Conservation (phyloP, 2,888 invertebrate species). For the Plebejus anna region DNA sequence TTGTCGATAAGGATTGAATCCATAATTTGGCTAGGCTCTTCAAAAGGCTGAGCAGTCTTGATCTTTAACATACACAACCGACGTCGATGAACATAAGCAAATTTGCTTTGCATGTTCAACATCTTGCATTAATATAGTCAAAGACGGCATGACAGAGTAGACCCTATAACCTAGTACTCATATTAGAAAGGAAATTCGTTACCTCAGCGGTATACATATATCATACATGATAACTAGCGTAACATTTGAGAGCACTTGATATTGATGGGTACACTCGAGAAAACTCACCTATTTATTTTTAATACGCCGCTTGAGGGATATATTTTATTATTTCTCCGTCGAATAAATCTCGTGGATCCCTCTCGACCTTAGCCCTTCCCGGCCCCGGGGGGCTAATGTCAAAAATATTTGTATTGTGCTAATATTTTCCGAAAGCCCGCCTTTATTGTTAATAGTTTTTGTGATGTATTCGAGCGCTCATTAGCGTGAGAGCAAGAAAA, state of each 20-base stretch:
- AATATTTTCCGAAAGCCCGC: conserved; percentile 8
- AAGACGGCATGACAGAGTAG: not conserved
- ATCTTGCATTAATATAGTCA: not conserved
- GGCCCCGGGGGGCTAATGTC: conserved; percentile 14
- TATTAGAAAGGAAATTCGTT: not conserved
- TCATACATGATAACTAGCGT: conserved; percentile 12
- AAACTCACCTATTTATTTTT: conserved; percentile 22
- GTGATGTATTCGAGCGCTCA: not conserved
- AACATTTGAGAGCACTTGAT: conserved; percentile 13
- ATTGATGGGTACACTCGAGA: conserved; percentile 17
- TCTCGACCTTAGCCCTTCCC: conserved; percentile 20
- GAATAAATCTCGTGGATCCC: conserved; percentile 12
- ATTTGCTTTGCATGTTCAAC: not conserved
- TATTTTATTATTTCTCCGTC: conserved; percentile 16
- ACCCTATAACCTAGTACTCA: not conserved
- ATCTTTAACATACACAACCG: not conserved
- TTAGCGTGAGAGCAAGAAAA: not conserved
- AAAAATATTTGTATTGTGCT: conserved; percentile 19
- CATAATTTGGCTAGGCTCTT: too few relatives aligned
- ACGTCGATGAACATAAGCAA: not conserved
- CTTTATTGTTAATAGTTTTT: conserved; percentile 17
- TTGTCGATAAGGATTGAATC: too few relatives aligned
- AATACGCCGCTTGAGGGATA: conserved; percentile 20
- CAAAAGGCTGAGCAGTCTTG: too few relatives aligned
- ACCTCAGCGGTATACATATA: not conserved